Evolutionary conservation across 2,888 invertebrate species (phyloP).

Genomic region (Cynaeus angustus): DNA sequence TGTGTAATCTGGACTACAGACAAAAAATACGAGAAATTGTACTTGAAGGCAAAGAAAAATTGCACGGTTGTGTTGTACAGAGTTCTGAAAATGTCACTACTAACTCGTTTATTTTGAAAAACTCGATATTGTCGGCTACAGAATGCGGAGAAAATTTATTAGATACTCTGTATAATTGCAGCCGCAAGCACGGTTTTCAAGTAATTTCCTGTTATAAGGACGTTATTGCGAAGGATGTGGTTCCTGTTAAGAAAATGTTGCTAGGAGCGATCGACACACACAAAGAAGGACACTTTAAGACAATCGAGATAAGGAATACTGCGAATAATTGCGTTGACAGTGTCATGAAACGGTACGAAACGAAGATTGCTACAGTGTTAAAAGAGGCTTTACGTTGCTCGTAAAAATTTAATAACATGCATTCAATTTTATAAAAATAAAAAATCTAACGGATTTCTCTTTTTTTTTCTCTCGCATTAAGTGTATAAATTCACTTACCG

Average conservation of each 20-base stretch:
- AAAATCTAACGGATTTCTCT: no score
- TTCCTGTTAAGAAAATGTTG: constrained; percentile 63
- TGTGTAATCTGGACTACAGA: constrained; percentile 54
- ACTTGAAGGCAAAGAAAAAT: constrained; percentile 50
- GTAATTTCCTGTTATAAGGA: constrained; percentile 65
- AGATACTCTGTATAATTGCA: constrained; percentile 61
- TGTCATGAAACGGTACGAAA: constrained; percentile 51
- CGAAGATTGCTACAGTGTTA: constrained; percentile 50
- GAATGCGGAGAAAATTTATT: constrained; percentile 60
- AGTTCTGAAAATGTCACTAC: constrained; percentile 48
- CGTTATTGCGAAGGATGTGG: constrained; percentile 61
- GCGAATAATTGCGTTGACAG: constrained; percentile 63
- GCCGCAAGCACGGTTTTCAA: constrained; percentile 58
- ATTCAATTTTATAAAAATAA: background rate
- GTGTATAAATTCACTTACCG: constrained; percentile 87
- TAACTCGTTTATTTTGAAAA: constrained; percentile 53
- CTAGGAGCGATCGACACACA: constrained; percentile 62
- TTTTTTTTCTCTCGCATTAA: no score
- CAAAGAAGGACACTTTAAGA: constrained; percentile 59
- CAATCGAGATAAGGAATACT: constrained; percentile 59
- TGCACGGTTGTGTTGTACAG: constrained; percentile 52
- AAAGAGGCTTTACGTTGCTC: constrained; percentile 54
- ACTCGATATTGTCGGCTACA: constrained; percentile 56
- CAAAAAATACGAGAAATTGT: constrained; percentile 54
- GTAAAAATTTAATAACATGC: constrained; percentile 16